A percentile compares a stretch with the other conserved stretches of the same genome.
Evolutionary conservation across 2,888 invertebrate genomes (phyloP).

Genomic region (Drosophila demipolita): DNA sequence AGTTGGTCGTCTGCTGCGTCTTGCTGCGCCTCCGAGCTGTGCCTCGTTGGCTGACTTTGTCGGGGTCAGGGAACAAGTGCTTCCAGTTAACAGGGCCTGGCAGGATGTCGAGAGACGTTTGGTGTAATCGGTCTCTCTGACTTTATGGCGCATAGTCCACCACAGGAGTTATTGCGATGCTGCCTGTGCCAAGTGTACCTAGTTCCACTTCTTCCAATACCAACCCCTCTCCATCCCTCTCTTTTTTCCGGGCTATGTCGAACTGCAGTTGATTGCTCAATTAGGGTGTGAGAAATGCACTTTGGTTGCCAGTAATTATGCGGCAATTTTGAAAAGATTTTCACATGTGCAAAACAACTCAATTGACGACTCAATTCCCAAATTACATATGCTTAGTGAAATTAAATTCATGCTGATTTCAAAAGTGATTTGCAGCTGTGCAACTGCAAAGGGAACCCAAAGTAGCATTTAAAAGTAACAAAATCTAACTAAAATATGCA

Average conservation of each 20-base stretch:
- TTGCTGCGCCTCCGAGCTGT: slow-evolving; percentile 56
- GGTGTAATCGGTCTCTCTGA: slow-evolving; percentile 36
- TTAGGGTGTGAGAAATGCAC: slow-evolving; percentile 59
- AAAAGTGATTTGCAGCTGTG: slow-evolving; percentile 9
- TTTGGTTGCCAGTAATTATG: slow-evolving; percentile 51
- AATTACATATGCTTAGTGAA: slow-evolving; percentile 6
- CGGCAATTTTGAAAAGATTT: slow-evolving; percentile 45
- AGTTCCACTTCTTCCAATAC: slow-evolving; percentile 12
- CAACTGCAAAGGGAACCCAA: not conserved
- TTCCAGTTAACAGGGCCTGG: slow-evolving; percentile 65
- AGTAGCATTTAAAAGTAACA: too few species aligned
- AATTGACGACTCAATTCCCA: slow-evolving; percentile 37
- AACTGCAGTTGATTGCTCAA: slow-evolving; percentile 67
- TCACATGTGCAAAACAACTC: slow-evolving; percentile 38
- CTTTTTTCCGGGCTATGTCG: slow-evolving; percentile 10
- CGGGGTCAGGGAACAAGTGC: slow-evolving; percentile 69
- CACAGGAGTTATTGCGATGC: slow-evolving; percentile 47
- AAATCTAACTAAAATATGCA: not conserved
- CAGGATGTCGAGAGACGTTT: slow-evolving; percentile 55
- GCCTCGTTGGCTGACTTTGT: slow-evolving; percentile 13
- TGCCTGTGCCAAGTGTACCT: slow-evolving; percentile 32
- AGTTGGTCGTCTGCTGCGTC: slow-evolving; percentile 67
- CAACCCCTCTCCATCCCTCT: slow-evolving; percentile 1
- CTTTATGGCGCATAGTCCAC: slow-evolving; percentile 57
- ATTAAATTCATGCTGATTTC: slow-evolving; percentile 24